Percentiles rank a stretch among this genome's conserved stretches.
phyloP scores from a whole-genome alignment of 1,140 invertebrate genomes.

The Macrobrachium nipponense region DNA sequence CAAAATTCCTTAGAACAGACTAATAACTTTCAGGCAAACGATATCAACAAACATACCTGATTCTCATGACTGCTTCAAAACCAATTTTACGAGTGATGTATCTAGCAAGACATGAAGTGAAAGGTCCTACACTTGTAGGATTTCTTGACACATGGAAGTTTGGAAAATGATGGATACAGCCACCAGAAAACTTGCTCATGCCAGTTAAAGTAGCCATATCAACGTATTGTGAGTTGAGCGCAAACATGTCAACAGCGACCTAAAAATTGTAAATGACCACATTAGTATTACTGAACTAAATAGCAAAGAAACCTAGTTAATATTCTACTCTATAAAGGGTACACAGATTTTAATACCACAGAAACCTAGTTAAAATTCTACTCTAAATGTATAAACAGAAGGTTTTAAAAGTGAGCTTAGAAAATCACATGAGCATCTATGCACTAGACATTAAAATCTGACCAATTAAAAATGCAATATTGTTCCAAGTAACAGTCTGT shows the following conservation, averaged over 20 bases:
- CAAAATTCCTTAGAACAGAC: too few relatives aligned
- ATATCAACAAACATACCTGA: slow-evolving; percentile 75
- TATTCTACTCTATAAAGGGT: neutral
- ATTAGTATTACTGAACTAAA: too few relatives aligned
- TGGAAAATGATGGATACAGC: slow-evolving; percentile 93
- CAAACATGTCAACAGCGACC: slow-evolving; percentile 90
- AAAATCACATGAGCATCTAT: too few relatives aligned
- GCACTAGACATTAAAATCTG: too few relatives aligned
- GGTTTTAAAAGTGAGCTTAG: neutral
- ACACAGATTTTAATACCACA: neutral
- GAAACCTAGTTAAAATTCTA: neutral
- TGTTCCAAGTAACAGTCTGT: too few relatives aligned
- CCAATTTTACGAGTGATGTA: slow-evolving; percentile 98
- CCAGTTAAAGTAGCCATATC: slow-evolving; percentile 94
- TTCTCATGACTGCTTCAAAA: slow-evolving; percentile 98
- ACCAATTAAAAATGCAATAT: too few relatives aligned
- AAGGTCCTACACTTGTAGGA: slow-evolving; percentile 78
- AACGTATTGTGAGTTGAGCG: slow-evolving; percentile 92
- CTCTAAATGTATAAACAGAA: neutral
- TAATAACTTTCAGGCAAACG: too few relatives aligned
- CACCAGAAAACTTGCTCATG: slow-evolving; percentile 95
- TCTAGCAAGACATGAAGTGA: slow-evolving; percentile 83
- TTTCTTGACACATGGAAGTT: slow-evolving; percentile 82
- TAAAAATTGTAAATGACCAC: slow-evolving; percentile 7
- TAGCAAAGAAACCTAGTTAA: neutral